Evolutionary conservation across 1,140 invertebrate species (phyloP), one percentile per base, ranked within the genome.

Genomic region (Papilio dardanus): DNA sequence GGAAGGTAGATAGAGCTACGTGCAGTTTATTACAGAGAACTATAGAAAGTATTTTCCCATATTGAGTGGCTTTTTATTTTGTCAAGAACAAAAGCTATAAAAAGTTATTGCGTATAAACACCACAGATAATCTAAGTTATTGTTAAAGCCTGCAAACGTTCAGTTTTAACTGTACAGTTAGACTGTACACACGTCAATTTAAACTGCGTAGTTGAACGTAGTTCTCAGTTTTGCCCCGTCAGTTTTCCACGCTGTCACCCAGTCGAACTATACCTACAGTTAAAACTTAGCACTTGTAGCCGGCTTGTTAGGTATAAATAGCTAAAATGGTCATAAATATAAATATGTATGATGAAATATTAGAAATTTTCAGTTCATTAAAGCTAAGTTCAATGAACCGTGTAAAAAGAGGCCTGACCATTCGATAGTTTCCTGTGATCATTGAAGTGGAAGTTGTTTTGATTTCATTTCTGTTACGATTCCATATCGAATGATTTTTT

Each of bases 1-100:
- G 54, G 54, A 58, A 58, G 54, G 3, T 58, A 24, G 8, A 24
- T 58, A 24, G 10, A 28, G 54, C 24, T 28, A 58, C 54, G 24
- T 28, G 24, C 24, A 28, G 54, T 58, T 58, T 58, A 58, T 58
- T 58, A 58, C 54, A 58, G 54, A 8, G n/a, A 58, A 58, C 54
- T 58, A 28, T 58, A 28, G 54, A 58, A 28, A 14, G 21, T 28
- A 28, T 28, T 58, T 58, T 24, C 24, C 10, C 21, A 58, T 28
- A 58, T 24, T 24, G 50, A 24, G 21, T 54, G 19, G n/a, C 24
- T 54, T 58, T 28, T 21, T 58, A 58, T 24, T n/a, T 46, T 46
- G 42, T 46, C 12, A 37, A 37, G 12, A 10, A 37, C 35, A 37
- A 35, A n/a, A n/a, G n/a, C n/a, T n/a, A n/a, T n/a, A n/a, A n/a